Conservation (phyloP, 2,888 invertebrate genomes). For the Prostheceraeus crozeri region DNA sequence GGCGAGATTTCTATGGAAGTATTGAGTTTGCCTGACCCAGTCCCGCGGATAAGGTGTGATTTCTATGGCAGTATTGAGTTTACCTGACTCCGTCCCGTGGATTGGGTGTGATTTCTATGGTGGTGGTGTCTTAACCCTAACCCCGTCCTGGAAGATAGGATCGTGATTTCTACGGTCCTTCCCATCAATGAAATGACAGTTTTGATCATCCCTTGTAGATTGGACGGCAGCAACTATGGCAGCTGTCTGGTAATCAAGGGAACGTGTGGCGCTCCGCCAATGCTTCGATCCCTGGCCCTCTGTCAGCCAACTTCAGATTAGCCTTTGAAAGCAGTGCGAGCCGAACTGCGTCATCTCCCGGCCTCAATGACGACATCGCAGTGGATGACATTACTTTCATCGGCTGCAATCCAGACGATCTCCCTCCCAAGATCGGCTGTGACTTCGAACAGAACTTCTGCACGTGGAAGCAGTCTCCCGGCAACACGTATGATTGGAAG, state of each 20-base stretch:
- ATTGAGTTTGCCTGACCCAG: too few relatives aligned
- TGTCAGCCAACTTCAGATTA: background rate
- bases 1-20: too few relatives aligned
- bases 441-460: conserved; percentile 47
- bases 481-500: conserved; percentile 29
- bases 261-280: conserved; percentile 45
- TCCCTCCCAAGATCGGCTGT: conserved; percentile 44
- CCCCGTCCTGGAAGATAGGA: too few relatives aligned
- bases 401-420: conserved; percentile 41
- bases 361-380: conserved; percentile 44
- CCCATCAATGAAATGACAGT: too few relatives aligned
- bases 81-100: too few relatives aligned
- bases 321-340: conserved; percentile 1
- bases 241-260: conserved; percentile 44
- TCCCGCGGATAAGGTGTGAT: too few relatives aligned
- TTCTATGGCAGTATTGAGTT: too few relatives aligned
- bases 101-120: too few relatives aligned
- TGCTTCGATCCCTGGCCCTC: conserved; percentile 40
- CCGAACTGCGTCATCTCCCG: background rate
- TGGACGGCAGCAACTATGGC: conserved; percentile 45
- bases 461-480: conserved; percentile 45
- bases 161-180: too few relatives aligned
- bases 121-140: too few relatives aligned
- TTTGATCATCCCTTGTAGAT: background rate
- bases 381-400: conserved; percentile 46